A percentile compares a stretch with the other conserved stretches of the same genome.
phyloP scores from a whole-genome alignment of 2,888 invertebrate genomes.

The Dioctria linearis region DNA sequence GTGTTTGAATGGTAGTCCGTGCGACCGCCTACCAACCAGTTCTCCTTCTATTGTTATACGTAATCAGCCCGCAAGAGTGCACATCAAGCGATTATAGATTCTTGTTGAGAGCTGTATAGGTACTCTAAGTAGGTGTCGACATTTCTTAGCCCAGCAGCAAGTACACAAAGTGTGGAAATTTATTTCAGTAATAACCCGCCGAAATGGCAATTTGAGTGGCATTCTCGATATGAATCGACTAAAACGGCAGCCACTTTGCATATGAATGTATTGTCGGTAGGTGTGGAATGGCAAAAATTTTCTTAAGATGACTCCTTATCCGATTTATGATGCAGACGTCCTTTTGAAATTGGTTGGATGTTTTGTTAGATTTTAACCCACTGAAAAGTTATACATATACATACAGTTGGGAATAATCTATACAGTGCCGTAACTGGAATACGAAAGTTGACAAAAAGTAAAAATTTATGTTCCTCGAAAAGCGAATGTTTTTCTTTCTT shows the following conservation, averaged over 20 bases:
- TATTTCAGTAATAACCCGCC: constrained; percentile 44
- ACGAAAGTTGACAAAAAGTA: constrained; percentile 37
- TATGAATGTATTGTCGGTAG: constrained; percentile 41
- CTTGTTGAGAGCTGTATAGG: neutral
- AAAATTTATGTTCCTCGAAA: constrained; percentile 26
- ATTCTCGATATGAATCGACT: constrained; percentile 49
- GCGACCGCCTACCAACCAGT: neutral
- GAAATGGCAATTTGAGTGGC: constrained; percentile 51
- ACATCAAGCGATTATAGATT: constrained; percentile 43
- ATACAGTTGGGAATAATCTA: neutral
- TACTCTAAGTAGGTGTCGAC: constrained; percentile 1
- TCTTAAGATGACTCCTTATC: constrained; percentile 30
- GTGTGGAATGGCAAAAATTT: constrained; percentile 31
- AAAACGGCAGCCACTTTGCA: constrained; percentile 43
- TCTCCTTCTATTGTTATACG: neutral
- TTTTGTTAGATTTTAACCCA: neutral
- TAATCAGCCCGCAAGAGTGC: constrained; percentile 41
- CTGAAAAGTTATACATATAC: neutral
- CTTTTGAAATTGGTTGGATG: neutral
- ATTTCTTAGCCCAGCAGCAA: neutral
- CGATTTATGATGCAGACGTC: constrained; percentile 40
- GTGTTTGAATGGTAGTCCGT: neutral
- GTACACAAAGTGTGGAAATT: constrained; percentile 25
- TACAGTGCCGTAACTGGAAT: neutral
- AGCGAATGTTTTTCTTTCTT: constrained; percentile 1